A percentile compares a stretch with the other conserved stretches of the same genome.
phyloP scores from a whole-genome alignment of 2,888 invertebrate species.

The Polyommatus iphigenia region DNA sequence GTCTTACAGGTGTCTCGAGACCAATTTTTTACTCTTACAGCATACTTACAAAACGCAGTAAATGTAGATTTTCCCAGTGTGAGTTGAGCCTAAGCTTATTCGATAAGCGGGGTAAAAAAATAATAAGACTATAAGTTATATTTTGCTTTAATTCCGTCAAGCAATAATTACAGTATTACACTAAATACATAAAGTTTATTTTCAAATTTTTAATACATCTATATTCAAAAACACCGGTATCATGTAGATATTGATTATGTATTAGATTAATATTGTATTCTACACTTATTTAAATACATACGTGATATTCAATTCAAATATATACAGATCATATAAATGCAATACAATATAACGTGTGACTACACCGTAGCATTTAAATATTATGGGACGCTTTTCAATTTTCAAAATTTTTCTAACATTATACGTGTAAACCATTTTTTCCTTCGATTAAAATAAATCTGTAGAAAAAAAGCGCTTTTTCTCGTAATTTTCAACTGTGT shows the following conservation, averaged over 20 bases:
- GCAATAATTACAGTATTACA: constrained; percentile 60
- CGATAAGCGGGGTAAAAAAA: constrained; percentile 1
- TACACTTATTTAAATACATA: constrained; percentile 22
- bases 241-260: constrained; percentile 15
- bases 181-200: constrained; percentile 49
- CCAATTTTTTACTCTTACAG: too few relatives aligned
- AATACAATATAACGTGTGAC: not conserved
- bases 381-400: not conserved
- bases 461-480: not conserved
- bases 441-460: not conserved
- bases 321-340: not conserved
- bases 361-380: not conserved
- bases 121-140: constrained; percentile 49
- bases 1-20: too few relatives aligned
- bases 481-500: not conserved
- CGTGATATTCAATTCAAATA: not conserved
- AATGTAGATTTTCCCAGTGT: too few relatives aligned
- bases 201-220: constrained; percentile 40
- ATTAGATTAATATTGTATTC: constrained; percentile 18
- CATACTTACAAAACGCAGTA: too few relatives aligned
- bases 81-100: too few relatives aligned
- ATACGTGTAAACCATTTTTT: not conserved
- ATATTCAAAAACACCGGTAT: constrained; percentile 25
- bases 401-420: constrained; percentile 1
- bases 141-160: constrained; percentile 67